Conservation (phyloP, 2,888 invertebrate genomes). For the Ecliptopera silaceata region DNA sequence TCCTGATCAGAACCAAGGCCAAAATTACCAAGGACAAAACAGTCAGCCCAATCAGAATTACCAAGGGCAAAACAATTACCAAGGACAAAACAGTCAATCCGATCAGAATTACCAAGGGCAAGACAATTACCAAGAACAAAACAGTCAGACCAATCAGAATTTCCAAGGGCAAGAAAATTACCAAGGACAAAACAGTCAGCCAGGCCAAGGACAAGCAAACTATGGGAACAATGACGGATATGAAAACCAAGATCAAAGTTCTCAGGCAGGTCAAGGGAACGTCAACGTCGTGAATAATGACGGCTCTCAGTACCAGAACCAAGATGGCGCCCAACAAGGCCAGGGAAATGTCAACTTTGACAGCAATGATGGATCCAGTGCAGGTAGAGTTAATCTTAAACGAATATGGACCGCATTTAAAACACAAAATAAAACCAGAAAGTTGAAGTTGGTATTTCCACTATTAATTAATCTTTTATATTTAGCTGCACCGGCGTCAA, state of each 20-base stretch:
- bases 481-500: too few species aligned
- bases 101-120: not conserved
- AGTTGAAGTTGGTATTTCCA: too few species aligned
- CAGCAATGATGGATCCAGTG: conserved; percentile 14
- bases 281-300: conserved; percentile 19
- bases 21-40: conserved; percentile 3
- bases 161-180: not conserved
- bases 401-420: too few species aligned
- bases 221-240: conserved; percentile 19
- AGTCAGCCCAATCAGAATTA: conserved; percentile 1
- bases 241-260: conserved; percentile 4
- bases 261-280: conserved; percentile 6
- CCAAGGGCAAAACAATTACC: not conserved
- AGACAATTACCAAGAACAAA: conserved; percentile 2
- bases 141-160: not conserved
- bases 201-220: conserved; percentile 14
- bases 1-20: conserved; percentile 2
- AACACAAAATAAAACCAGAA: too few species aligned
- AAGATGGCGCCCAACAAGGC: conserved; percentile 5
- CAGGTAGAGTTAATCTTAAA: conserved; percentile 11
- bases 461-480: too few species aligned
- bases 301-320: conserved; percentile 4
- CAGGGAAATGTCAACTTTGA: conserved; percentile 20
- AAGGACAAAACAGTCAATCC: not conserved
- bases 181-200: not conserved